Conservation (phyloP, 2,797 vertebrate genomes). For the Spinibarbus caldwelli region DNA sequence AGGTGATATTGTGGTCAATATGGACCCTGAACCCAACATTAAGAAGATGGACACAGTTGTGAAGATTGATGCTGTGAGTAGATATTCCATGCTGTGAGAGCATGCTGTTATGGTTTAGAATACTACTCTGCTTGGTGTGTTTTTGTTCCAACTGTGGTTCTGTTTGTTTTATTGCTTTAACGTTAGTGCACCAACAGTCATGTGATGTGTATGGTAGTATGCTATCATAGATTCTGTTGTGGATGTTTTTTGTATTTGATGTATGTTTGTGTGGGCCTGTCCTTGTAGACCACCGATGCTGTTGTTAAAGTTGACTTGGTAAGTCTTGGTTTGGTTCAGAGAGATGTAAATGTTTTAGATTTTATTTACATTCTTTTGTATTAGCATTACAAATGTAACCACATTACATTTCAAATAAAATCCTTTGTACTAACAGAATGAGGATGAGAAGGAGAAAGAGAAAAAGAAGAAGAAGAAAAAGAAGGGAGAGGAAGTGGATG, state of each 20-base stretch:
- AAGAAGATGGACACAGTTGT: slow-evolving; percentile 96
- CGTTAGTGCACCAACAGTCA: not conserved
- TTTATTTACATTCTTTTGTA: not conserved
- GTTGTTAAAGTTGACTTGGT: slow-evolving; percentile 97
- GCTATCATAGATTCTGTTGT: slow-evolving; percentile 19
- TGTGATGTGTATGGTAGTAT: slow-evolving; percentile 17
- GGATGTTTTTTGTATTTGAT: slow-evolving; percentile 48
- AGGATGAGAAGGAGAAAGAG: slow-evolving; percentile 83
- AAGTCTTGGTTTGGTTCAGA: slow-evolving; percentile 70
- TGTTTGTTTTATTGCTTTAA: slow-evolving; percentile 1
- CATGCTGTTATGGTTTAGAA: not conserved
- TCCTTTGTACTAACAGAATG: slow-evolving; percentile 73
- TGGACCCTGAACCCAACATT: slow-evolving; percentile 83
- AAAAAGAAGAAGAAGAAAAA: slow-evolving; percentile 93
- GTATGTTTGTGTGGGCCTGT: slow-evolving; percentile 65
- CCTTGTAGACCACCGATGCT: slow-evolving; percentile 89
- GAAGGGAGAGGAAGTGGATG: slow-evolving; percentile 83
- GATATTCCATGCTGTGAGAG: not conserved
- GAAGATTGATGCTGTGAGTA: slow-evolving; percentile 92
- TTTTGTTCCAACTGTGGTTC: not conserved
- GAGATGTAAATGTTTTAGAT: slow-evolving; percentile 1
- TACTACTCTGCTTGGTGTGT: not conserved
- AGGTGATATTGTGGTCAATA: slow-evolving; percentile 90
- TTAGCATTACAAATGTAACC: not conserved
- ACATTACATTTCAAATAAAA: not conserved